Evolutionary conservation across 1,140 invertebrate species (phyloP).

Genomic region (Tetranychus cinnabarinus): DNA sequence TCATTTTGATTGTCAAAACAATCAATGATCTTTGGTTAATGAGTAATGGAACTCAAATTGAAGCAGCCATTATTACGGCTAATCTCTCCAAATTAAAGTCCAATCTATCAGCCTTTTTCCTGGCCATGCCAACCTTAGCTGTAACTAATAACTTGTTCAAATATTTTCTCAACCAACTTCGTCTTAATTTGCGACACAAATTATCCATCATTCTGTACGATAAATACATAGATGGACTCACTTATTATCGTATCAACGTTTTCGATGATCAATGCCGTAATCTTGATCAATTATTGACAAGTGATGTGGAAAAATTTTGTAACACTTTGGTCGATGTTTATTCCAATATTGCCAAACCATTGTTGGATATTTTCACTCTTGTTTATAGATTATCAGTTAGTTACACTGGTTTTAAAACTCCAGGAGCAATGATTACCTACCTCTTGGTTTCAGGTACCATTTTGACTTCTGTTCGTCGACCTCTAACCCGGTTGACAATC

Average conservation of each 20-base stretch:
- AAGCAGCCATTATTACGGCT: conserved; percentile 71
- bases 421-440: conserved; percentile 59
- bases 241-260: conserved; percentile 91
- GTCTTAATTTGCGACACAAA: conserved; percentile 65
- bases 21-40: conserved; percentile 95
- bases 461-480: conserved; percentile 47
- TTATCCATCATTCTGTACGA: conserved; percentile 63
- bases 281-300: conserved; percentile 83
- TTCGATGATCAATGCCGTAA: conserved; percentile 82
- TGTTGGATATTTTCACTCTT: conserved; percentile 81
- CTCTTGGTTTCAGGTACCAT: conserved; percentile 45
- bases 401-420: conserved; percentile 25
- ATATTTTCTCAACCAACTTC: conserved; percentile 50
- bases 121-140: conserved; percentile 18
- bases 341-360: conserved; percentile 87
- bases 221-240: conserved; percentile 77
- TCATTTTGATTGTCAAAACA: conserved; percentile 56
- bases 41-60: conserved; percentile 67
- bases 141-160: conserved; percentile 14
- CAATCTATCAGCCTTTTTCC: conserved; percentile 30
- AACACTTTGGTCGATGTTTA: conserved; percentile 82
- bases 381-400: conserved; percentile 51
- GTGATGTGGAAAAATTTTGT: conserved; percentile 92
- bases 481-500: conserved; percentile 66
- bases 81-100: conserved; percentile 49